Evolutionary conservation across 2,113 vertebrate species (phyloP).

Genomic region (Pituophis catenifer): DNA sequence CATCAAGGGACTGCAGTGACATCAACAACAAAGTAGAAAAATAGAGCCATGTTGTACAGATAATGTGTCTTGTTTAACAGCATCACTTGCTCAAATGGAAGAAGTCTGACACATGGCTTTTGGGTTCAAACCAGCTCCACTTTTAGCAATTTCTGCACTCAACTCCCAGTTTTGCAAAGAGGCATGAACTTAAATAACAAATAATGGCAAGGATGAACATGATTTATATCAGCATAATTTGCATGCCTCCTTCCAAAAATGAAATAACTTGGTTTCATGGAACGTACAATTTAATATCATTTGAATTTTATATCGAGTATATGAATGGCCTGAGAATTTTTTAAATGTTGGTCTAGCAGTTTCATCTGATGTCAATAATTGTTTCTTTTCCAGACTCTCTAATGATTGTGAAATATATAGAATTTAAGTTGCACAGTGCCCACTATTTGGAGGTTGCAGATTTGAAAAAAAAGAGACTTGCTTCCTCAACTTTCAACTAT

Average conservation of each 20-base stretch:
- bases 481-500: background rate
- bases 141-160: background rate
- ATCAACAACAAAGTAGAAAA: constrained; percentile 53
- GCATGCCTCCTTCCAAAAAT: background rate
- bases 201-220: background rate
- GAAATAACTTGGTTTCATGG: background rate
- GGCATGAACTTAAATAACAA: constrained; percentile 1
- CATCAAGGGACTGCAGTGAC: constrained; percentile 48
- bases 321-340: background rate
- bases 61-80: constrained; percentile 57
- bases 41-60: constrained; percentile 12
- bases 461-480: background rate
- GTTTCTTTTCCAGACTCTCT: background rate
- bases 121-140: background rate
- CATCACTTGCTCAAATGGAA: constrained; percentile 43
- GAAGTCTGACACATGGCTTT: constrained; percentile 26
- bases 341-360: background rate
- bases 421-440: background rate
- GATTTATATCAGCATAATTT: background rate
- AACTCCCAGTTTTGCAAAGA: constrained; percentile 16
- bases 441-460: background rate
- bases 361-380: background rate
- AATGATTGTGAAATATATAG: background rate
- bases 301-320: background rate
- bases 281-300: background rate